Evolutionary conservation across 2,797 vertebrate genomes (phyloP), one percentile per base, ranked within the genome.

Genomic region (Oreortyx pictus): DNA sequence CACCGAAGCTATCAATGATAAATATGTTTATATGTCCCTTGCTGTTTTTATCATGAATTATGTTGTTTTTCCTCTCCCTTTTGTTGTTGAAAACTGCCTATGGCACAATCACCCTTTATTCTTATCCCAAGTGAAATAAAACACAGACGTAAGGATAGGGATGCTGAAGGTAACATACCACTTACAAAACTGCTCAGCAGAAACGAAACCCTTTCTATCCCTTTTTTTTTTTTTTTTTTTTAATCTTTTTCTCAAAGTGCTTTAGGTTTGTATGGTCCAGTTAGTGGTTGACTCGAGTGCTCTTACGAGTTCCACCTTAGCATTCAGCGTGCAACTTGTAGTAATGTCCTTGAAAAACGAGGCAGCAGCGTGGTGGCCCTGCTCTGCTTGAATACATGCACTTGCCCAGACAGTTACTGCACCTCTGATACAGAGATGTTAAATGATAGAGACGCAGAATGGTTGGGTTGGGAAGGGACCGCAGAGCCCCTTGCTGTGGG

Each of bases 31-130:
- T 91, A 23, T 94, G 90, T 67, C 93, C 86, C 86, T 95, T 90
- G 88, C 88, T 91, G 93, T 82, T 94, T 94, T 91, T 94, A 94
- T 94, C 83, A 60, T 91, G 43, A 90, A 84, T 94, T 82, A 86
- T 37, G 62, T 96, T 95, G 88, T 35, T 91, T 94, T 94, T 62
- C 80, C 46, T 92, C 64, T 95, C 74, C 60, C 50, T 91, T 95
- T 90, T 94, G 92, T 88, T 94, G 83, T 88, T 94, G 83, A 76
- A 39, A 91, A 86, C 60, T 95, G 83, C 93, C 86, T 19, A 52
- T 33, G 88, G 90, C 93, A 79, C 54, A 66, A 60, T 64, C 81
- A 59, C 88, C 88, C 86, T 95, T 96, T 88, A 59, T 92, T 93
- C 83, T 91, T 80, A 56, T 94, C 83, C 88, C 86, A 86, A 73